Conservation (phyloP, 2,888 invertebrate genomes). For the Teleogryllus oceanicus region DNA sequence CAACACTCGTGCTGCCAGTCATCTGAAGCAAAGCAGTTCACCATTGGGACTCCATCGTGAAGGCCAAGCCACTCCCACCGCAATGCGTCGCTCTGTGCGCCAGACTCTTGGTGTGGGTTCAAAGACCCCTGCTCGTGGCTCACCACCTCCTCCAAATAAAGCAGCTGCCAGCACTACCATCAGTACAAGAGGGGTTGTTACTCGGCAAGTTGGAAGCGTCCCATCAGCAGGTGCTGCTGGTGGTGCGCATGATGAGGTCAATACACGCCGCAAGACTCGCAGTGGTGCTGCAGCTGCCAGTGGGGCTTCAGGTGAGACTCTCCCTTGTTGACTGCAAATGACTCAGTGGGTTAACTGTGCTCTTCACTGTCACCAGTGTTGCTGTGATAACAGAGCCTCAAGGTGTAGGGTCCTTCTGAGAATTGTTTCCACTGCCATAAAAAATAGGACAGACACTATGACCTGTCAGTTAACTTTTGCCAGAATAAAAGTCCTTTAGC, state of each 20-base stretch:
- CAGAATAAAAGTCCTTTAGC: too few species aligned
- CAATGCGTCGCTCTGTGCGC: slow-evolving; percentile 30
- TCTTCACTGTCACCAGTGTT: slow-evolving; percentile 3
- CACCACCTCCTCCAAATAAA: slow-evolving; percentile 5
- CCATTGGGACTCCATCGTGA: background rate
- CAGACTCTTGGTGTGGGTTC: slow-evolving; percentile 30
- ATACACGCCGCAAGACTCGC: slow-evolving; percentile 42
- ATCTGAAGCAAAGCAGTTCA: background rate
- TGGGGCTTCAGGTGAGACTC: background rate
- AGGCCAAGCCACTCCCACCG: slow-evolving; percentile 25
- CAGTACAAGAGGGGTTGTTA: background rate
- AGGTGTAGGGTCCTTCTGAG: background rate
- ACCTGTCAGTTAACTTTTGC: too few species aligned
- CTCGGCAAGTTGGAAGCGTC: background rate
- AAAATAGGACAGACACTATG: background rate
- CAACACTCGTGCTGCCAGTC: background rate
- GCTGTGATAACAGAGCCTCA: slow-evolving; percentile 4
- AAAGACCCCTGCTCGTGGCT: slow-evolving; percentile 25
- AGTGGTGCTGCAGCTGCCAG: slow-evolving; percentile 41
- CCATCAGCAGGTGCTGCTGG: background rate
- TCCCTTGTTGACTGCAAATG: slow-evolving; percentile 18
- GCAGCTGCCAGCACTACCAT: background rate
- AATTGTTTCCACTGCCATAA: background rate
- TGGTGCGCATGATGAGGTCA: slow-evolving; percentile 37
- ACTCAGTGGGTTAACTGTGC: background rate